A percentile compares a stretch with the other conserved stretches of the same genome.
Evolutionary conservation across 1,140 invertebrate genomes (phyloP).

Genomic region (Orchesella cincta): DNA sequence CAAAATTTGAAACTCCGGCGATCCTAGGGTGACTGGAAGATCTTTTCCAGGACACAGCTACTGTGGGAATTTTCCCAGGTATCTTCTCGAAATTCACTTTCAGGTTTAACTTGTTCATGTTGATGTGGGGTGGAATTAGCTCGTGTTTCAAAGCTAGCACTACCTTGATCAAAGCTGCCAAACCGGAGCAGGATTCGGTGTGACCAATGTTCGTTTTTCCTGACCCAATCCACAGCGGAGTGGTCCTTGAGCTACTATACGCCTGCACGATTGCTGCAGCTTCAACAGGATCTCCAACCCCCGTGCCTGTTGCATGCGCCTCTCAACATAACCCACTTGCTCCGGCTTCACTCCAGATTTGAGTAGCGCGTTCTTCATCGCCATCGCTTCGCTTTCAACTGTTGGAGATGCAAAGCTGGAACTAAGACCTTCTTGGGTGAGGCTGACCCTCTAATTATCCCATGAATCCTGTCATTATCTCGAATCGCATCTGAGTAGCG

Average conservation of each 20-base stretch:
- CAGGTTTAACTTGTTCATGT: not conserved
- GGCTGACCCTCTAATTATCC: not conserved
- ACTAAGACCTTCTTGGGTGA: not conserved
- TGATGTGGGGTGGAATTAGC: conserved; percentile 8
- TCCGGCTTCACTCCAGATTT: not conserved
- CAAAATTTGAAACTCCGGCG: conserved; percentile 33
- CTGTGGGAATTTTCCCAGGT: not conserved
- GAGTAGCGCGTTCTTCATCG: not conserved
- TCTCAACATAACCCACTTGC: not conserved
- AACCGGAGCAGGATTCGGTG: conserved; percentile 62
- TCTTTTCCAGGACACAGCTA: not conserved
- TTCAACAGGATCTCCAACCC: conserved; percentile 63
- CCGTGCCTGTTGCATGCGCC: not conserved
- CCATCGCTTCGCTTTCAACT: not conserved
- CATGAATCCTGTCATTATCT: not conserved
- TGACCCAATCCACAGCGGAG: conserved; percentile 62
- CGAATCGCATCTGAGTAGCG: not conserved
- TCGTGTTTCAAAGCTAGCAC: not conserved
- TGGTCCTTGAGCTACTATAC: conserved; percentile 41
- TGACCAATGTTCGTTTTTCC: conserved; percentile 67
- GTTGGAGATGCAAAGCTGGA: not conserved
- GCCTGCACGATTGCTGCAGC: conserved; percentile 59
- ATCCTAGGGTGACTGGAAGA: not conserved
- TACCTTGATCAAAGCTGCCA: not conserved
- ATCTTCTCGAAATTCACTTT: not conserved